Evolutionary conservation across 2,888 invertebrate genomes (phyloP).

Genomic region (Polylopha cassiicola): DNA sequence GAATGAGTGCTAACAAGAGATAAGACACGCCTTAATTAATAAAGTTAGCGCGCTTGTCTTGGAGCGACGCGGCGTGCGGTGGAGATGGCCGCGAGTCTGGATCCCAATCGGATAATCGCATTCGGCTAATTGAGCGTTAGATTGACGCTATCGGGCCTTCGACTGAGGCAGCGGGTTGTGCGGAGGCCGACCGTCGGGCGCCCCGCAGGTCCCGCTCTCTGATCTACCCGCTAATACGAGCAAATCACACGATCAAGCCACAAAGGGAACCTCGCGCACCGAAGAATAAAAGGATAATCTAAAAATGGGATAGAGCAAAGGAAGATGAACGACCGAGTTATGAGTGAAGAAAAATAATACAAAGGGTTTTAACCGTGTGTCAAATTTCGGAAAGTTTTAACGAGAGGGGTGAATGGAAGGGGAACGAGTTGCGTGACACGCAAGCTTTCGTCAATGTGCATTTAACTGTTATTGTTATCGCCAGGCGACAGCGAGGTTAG

Average conservation of each 20-base stretch:
- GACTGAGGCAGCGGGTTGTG: conserved; percentile 37
- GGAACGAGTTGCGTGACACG: conserved; percentile 51
- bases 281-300: conserved; percentile 29
- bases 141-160: conserved; percentile 71
- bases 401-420: conserved; percentile 50
- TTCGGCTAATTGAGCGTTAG: conserved; percentile 75
- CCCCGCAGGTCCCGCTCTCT: conserved; percentile 32
- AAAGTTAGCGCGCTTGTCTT: conserved; percentile 73
- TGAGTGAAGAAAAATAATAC: conserved; percentile 52
- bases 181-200: conserved; percentile 27
- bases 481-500: conserved; percentile 31
- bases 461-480: conserved; percentile 51
- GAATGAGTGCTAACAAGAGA: conserved; percentile 78
- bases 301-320: conserved; percentile 46
- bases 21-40: conserved; percentile 78
- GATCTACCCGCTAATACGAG: conserved; percentile 54
- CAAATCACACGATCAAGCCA: conserved; percentile 51
- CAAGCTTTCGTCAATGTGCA: conserved; percentile 56
- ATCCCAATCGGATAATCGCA: conserved; percentile 74
- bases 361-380: conserved; percentile 63
- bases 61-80: conserved; percentile 50
- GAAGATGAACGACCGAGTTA: conserved; percentile 45
- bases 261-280: conserved; percentile 40
- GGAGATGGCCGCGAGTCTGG: conserved; percentile 61
- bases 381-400: conserved; percentile 68